These are phyloP conservation scores for Metaphire vulgaris DNA, from an alignment of 1,140 invertebrate genomes.

Conservation along the genomic window DNA sequence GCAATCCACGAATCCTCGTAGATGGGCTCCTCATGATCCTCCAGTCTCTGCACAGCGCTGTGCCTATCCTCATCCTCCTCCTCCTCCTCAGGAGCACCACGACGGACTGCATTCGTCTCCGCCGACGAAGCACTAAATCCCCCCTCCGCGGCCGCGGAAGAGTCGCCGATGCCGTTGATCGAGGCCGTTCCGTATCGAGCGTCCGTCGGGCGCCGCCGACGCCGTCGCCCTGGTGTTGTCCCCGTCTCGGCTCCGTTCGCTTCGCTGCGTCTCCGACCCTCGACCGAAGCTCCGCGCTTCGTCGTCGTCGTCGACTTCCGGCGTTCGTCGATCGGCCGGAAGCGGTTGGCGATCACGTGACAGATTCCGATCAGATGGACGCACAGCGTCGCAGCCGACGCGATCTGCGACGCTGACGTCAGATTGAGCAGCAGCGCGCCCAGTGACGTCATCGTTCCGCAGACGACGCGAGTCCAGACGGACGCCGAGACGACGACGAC, in stretches of 20 bases:
- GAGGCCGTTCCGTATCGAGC: background rate
- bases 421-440: background rate
- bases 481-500: background rate
- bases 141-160: background rate
- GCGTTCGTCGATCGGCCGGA: background rate
- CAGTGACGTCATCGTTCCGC: background rate
- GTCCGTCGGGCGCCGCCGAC: background rate
- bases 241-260: background rate
- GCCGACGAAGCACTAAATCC: too few relatives aligned
- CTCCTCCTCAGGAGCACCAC: too few relatives aligned
- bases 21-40: too few relatives aligned
- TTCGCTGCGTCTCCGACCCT: background rate
- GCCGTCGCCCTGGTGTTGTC: too few relatives aligned
- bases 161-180: background rate
- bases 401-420: background rate
- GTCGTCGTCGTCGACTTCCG: constrained; percentile 1
- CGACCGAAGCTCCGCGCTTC: too few relatives aligned
- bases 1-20: background rate
- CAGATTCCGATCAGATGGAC: background rate
- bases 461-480: background rate
- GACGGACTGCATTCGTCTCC: background rate
- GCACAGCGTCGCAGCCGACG: background rate
- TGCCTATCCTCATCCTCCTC: background rate
- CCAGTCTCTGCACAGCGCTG: too few relatives aligned
- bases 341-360: background rate